These are phyloP conservation scores for Leptodactylus fallax DNA, from an alignment of 2,797 vertebrate genomes.

Conservation along the genomic window DNA sequence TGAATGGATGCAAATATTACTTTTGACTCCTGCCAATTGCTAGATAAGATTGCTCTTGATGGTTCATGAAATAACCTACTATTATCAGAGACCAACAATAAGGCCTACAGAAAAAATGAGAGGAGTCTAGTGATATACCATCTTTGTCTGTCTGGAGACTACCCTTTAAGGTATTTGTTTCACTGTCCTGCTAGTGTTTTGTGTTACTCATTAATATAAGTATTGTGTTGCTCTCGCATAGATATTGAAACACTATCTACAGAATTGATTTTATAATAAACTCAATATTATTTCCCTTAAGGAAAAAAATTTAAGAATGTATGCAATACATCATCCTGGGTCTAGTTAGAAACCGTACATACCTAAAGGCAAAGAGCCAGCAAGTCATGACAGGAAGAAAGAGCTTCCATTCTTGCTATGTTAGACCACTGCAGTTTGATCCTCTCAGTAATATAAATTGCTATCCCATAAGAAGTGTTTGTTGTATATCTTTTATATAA, in stretches of 20 bases:
- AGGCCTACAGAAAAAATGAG: too few relatives aligned
- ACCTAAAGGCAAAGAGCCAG: slow-evolving; percentile 50
- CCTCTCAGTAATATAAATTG: background rate
- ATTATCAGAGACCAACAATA: too few relatives aligned
- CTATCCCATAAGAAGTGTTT: background rate
- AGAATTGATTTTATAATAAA: slow-evolving; percentile 36
- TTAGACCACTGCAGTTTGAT: slow-evolving; percentile 29
- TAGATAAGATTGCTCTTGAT: too few relatives aligned
- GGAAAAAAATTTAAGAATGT: slow-evolving; percentile 56
- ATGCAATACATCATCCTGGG: slow-evolving; percentile 55
- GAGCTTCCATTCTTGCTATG: slow-evolving; percentile 27
- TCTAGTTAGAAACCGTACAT: slow-evolving; percentile 24
- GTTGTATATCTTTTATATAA: background rate
- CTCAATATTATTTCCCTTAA: slow-evolving; percentile 50
- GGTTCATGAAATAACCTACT: too few relatives aligned
- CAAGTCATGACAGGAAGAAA: slow-evolving; percentile 53
- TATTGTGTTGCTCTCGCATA: background rate
- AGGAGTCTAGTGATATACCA: background rate
- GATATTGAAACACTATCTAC: slow-evolving; percentile 11
- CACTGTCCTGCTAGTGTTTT: background rate
- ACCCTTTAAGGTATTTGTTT: background rate
- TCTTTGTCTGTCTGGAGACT: background rate
- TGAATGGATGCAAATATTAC: too few relatives aligned
- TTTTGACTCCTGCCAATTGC: too few relatives aligned
- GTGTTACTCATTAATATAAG: background rate